Percentiles rank a stretch among this genome's conserved stretches.
Conservation (phyloP, 2,888 invertebrate species). For the Hecatera dysodea region DNA sequence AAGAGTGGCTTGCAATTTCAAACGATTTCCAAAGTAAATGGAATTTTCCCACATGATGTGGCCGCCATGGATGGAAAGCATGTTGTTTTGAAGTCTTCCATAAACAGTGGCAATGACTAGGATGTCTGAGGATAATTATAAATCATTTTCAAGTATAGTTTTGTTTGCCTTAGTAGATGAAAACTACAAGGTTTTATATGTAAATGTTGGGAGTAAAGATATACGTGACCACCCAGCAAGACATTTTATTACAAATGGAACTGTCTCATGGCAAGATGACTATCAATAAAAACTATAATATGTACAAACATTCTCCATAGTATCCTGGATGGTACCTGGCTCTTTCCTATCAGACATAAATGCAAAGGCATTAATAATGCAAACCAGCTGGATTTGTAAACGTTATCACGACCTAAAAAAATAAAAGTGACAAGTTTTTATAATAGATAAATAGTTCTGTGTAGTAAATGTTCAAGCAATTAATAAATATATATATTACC, state of each 20-base stretch:
- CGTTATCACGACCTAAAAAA: neutral
- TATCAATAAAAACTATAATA: neutral
- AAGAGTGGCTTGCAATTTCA: neutral
- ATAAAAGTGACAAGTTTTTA: neutral
- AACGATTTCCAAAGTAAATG: constrained; percentile 15
- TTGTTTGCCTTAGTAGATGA: constrained; percentile 14
- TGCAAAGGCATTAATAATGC: constrained; percentile 3
- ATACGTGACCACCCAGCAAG: constrained; percentile 48
- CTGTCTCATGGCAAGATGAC: constrained; percentile 3
- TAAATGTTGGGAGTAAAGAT: constrained; percentile 3
- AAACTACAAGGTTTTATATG: constrained; percentile 10
- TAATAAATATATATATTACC: constrained; percentile 6
- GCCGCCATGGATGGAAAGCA: constrained; percentile 27
- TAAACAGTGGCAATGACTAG: constrained; percentile 14
- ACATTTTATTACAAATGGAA: constrained; percentile 56
- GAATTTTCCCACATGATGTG: constrained; percentile 23
- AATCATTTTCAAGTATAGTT: constrained; percentile 11
- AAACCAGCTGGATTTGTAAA: neutral
- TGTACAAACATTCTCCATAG: constrained; percentile 36
- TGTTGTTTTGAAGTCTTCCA: constrained; percentile 13
- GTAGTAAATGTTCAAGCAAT: constrained; percentile 5
- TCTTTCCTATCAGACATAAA: constrained; percentile 42
- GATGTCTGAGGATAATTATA: constrained; percentile 14
- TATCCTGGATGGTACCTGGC: constrained; percentile 48
- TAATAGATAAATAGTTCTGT: constrained; percentile 2